Evolutionary conservation across 2,797 vertebrate species (phyloP), one percentile per base, ranked within the genome.

Genomic region (Microhierax caerulescens): DNA sequence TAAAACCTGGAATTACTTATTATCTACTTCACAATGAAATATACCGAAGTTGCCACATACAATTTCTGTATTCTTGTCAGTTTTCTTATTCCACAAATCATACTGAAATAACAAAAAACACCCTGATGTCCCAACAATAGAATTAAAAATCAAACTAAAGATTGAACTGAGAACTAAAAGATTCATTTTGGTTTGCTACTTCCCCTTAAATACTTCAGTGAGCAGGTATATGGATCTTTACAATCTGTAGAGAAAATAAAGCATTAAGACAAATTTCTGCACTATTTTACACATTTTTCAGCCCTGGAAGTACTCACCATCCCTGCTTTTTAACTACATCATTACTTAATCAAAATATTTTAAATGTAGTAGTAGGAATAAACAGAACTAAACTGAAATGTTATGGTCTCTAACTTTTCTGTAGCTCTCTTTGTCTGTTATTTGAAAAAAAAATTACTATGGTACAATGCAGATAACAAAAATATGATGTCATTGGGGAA

Each of bases 391-490:
- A 94, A 79, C 45, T 79, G 60, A 91, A 94, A 89, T n/a, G 13
- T 94, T 96, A 96, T 72, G 70, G 73, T 96, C 54, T 93, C 59
- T 82, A 90, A 81, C 76, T 96, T 93, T 92, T 96, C 96, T 98
- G 88, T 95, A 88, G 80, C 67, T 88, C 65, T 94, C 88, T 96
- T 96, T 97, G 93, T 97, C 82, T 94, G 88, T 95, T 68, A 83
- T 76, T 95, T 83, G 6, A 39, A 79, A 91, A 79, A 91, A 88
- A 95, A 91, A 54, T 1, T 36, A 48, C 59, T 74, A 68, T 96
- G 94, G 95, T 95, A 96, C 96, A 98, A 97, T 95, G 97, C 98
- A 98, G 98, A 98, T 98, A 97, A 98, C 84, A 96, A 85, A 96
- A 97, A 92, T 96, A 91, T 95, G 94, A 98, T 97, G 98, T 98